phyloP scores from a whole-genome alignment of 2,797 vertebrate genomes.

The Schizopygopsis pylzovi region DNA sequence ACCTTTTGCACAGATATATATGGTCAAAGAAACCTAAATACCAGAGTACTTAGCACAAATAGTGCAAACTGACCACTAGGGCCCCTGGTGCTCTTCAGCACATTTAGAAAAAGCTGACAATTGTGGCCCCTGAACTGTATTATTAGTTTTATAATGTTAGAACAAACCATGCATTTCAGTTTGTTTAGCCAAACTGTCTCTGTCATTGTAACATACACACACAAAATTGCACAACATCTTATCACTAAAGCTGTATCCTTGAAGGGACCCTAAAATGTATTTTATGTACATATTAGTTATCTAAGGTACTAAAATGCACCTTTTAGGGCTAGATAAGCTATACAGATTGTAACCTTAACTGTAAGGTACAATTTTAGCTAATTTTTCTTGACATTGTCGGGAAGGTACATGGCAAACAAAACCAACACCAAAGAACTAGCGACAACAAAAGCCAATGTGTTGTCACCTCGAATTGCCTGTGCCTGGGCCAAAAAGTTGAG shows the following conservation, averaged over 20 bases:
- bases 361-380: background rate
- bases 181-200: background rate
- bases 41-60: background rate
- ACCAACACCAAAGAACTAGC: background rate
- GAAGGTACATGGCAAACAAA: background rate
- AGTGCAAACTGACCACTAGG: background rate
- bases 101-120: background rate
- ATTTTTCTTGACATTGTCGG: background rate
- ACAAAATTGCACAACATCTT: background rate
- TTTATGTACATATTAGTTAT: background rate
- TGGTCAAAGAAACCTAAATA: background rate
- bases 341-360: background rate
- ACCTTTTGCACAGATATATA: background rate
- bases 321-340: background rate
- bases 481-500: background rate
- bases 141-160: background rate
- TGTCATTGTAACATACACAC: background rate
- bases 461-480: background rate
- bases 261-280: background rate
- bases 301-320: background rate
- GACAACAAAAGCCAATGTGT: background rate
- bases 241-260: background rate
- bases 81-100: background rate
- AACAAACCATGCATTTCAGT: background rate
- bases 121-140: background rate